Percentiles rank a stretch among this genome's conserved stretches.
Evolutionary conservation across 1,140 invertebrate genomes (phyloP).

Genomic region (Caerostris darwini): DNA sequence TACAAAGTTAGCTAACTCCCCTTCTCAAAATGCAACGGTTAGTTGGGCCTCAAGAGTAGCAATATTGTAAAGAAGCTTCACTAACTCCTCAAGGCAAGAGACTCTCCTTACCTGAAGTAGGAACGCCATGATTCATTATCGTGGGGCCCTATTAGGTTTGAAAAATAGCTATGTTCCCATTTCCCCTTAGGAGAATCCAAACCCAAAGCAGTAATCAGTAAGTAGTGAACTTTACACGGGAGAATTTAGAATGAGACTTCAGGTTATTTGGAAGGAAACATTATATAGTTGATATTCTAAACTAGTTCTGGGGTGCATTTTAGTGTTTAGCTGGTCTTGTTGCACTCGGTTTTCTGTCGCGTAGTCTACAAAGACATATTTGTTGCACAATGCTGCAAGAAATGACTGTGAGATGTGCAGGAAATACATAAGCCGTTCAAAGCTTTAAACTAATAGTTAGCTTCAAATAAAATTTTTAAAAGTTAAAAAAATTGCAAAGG

Average conservation of each 20-base stretch:
- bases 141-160: not conserved
- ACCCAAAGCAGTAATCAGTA: not conserved
- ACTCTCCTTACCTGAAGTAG: not conserved
- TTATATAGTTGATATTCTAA: not conserved
- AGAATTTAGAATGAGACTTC: not conserved
- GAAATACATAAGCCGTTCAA: too few relatives aligned
- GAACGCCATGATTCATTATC: constrained; percentile 8
- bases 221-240: not conserved
- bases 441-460: too few relatives aligned
- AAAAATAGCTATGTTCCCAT: not conserved
- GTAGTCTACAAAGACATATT: not conserved
- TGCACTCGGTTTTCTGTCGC: not conserved
- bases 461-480: too few relatives aligned
- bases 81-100: not conserved
- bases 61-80: not conserved
- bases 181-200: not conserved
- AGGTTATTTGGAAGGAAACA: not conserved
- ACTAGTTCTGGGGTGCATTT: not conserved
- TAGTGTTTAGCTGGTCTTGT: not conserved
- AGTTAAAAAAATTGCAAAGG: too few relatives aligned
- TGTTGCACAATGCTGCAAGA: too few relatives aligned
- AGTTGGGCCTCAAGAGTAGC: not conserved
- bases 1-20: not conserved
- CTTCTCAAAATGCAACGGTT: not conserved
- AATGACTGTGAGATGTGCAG: too few relatives aligned